phyloP scores from a whole-genome alignment of 2,113 vertebrate genomes.

The Cromileptes altivelis region DNA sequence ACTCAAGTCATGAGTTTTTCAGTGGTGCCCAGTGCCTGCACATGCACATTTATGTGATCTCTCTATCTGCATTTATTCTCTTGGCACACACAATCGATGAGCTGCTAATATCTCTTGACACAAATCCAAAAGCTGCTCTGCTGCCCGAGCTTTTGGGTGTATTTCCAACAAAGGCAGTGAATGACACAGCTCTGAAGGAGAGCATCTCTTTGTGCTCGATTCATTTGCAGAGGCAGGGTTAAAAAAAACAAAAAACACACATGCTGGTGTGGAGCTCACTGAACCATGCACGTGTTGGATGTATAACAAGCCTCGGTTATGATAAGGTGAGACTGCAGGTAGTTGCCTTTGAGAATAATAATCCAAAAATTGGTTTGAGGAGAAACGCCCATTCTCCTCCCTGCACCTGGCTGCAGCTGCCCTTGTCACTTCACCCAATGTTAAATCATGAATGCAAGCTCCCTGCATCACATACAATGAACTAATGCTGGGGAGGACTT shows the following conservation, averaged over 20 bases:
- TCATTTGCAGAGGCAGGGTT: constrained; percentile 49
- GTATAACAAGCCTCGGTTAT: not conserved
- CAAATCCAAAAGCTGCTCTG: constrained; percentile 24
- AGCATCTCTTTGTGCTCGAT: constrained; percentile 72
- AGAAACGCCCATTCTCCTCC: constrained; percentile 70
- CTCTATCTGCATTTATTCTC: constrained; percentile 35
- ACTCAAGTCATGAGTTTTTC: constrained; percentile 36
- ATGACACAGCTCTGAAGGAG: constrained; percentile 59
- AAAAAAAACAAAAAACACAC: not conserved
- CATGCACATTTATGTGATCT: constrained; percentile 13
- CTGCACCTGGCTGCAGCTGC: constrained; percentile 75
- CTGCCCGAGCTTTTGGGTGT: constrained; percentile 34
- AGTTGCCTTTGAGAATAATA: constrained; percentile 28
- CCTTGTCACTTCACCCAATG: constrained; percentile 55
- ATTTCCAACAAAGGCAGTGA: constrained; percentile 70
- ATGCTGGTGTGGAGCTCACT: not conserved
- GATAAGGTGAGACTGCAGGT: constrained; percentile 38
- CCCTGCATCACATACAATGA: not conserved
- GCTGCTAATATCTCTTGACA: constrained; percentile 15
- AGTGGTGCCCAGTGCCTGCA: constrained; percentile 14
- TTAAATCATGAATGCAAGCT: constrained; percentile 16
- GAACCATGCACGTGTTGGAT: not conserved
- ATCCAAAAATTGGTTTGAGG: constrained; percentile 21
- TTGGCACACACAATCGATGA: constrained; percentile 12
- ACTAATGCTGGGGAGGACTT: constrained; percentile 8